These are phyloP conservation scores for Nibea coibor DNA, from an alignment of 2,113 vertebrate species.

Conservation along the genomic window DNA sequence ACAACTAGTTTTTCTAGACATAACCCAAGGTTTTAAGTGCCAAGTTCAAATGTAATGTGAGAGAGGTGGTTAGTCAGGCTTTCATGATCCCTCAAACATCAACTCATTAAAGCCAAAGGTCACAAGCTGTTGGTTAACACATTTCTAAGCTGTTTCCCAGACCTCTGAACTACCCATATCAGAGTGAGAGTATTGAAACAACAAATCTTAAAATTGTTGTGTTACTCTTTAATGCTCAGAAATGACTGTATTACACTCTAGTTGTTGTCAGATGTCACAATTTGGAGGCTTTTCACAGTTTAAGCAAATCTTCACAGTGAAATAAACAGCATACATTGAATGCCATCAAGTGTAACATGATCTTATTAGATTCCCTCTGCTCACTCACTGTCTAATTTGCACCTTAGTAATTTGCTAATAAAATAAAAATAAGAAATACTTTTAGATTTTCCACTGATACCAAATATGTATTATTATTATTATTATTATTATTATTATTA, in stretches of 20 bases:
- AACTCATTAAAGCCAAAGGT: conserved; percentile 47
- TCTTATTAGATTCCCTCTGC: background rate
- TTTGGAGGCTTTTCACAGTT: background rate
- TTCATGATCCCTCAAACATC: conserved; percentile 49
- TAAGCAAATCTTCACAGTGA: background rate
- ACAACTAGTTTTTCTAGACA: background rate
- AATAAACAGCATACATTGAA: background rate
- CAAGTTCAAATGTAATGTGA: conserved; percentile 25
- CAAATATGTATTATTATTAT: too few species aligned
- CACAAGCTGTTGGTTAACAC: conserved; percentile 28
- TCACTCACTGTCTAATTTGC: conserved; percentile 14
- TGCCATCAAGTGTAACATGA: background rate
- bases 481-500: too few species aligned
- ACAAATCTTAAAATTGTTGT: background rate
- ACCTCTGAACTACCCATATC: background rate
- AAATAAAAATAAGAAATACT: too few species aligned
- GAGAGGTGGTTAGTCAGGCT: conserved; percentile 12
- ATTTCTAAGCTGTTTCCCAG: conserved; percentile 20
- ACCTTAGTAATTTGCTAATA: background rate
- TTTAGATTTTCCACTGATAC: background rate
- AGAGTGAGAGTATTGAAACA: background rate
- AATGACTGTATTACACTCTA: background rate
- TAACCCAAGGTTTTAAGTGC: background rate
- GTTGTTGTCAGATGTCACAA: background rate
- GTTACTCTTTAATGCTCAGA: background rate